Base-by-base conservation (phyloP, 2,888 invertebrate species). In the Gari tellinella region DNA sequence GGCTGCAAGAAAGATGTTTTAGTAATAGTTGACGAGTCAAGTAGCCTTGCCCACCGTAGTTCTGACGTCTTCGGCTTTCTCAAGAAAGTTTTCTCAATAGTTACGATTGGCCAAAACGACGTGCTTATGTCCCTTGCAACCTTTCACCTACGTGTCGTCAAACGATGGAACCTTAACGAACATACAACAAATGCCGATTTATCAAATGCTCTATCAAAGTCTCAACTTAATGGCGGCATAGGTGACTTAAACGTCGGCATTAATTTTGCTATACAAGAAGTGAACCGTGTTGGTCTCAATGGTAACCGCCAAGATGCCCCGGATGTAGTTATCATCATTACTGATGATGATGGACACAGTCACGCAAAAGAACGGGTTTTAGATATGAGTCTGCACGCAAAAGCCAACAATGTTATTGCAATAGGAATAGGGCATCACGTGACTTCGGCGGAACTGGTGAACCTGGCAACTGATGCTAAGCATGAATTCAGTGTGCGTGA, bases 41-140 rank as follows among this genome's bases (percentile, higher is more conserved):
- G 1, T 10, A 43, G 31, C 3, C 45, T 53, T 45, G 10, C 4
- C n/a, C 23, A 1, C n/a, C 0, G 14, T 12, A 46, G 46, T 21
- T 7, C n/a, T 12, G 45, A 19, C 0, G 19, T 66, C 3, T 31
- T 53, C 14, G 37, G 17, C 23, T 66, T 66, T 19, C 52, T 66
- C 7, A n/a, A 23, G 0, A 15, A 23, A 15, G 8, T 66, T 4
- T 58, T 66, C n/a, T 38, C 31, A 0, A 19, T 53, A 5, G 14
- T 66, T 0, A 3, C 10, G 5, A 52, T 66, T 17, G 46, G 66
- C 7, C 19, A n/a, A 15, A 23, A 43, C 2, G 53, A 19, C 1
- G 23, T 60, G 5, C 66, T 53, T 10, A 53, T 66, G 45, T 58
- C 66, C 41, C 19, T 66, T 52, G 60, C 46, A 53, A 66, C 66